Evolutionary conservation across 2,797 vertebrate genomes (phyloP).

Genomic region (Chaetodon trifasciatus): DNA sequence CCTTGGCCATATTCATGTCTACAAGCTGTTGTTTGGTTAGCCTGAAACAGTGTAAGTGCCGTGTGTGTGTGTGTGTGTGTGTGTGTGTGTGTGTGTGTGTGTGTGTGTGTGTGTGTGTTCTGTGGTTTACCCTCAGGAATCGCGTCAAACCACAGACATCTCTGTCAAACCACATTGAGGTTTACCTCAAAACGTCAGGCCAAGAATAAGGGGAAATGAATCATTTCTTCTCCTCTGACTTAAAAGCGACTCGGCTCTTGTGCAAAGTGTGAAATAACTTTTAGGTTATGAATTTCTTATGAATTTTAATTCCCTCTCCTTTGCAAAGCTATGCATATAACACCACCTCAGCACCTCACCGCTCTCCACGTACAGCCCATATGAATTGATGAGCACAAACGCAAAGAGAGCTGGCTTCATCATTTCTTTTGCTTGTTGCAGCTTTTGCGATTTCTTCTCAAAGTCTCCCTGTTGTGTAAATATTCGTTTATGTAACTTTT

Average conservation of each 20-base stretch:
- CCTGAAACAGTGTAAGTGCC: conserved; percentile 31
- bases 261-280: conserved; percentile 30
- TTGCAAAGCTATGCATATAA: conserved; percentile 17
- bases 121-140: conserved; percentile 65
- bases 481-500: conserved; percentile 36
- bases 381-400: conserved; percentile 21
- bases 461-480: conserved; percentile 43
- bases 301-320: conserved; percentile 28
- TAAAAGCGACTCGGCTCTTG: conserved; percentile 18
- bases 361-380: neutral
- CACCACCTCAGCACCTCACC: neutral
- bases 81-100: conserved; percentile 19
- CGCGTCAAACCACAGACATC: conserved; percentile 70
- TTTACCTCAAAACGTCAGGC: conserved; percentile 62
- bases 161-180: conserved; percentile 65
- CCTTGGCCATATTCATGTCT: conserved; percentile 14
- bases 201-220: conserved; percentile 49
- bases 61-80: conserved; percentile 24
- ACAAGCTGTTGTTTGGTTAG: conserved; percentile 42
- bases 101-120: conserved; percentile 42
- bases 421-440: conserved; percentile 43
- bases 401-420: conserved; percentile 10
- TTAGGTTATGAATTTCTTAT: conserved; percentile 16
- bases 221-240: conserved; percentile 54
- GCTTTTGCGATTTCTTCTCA: conserved; percentile 43